Evolutionary conservation across 2,888 invertebrate species (phyloP).

Genomic region (Pilophorus perplexus): DNA sequence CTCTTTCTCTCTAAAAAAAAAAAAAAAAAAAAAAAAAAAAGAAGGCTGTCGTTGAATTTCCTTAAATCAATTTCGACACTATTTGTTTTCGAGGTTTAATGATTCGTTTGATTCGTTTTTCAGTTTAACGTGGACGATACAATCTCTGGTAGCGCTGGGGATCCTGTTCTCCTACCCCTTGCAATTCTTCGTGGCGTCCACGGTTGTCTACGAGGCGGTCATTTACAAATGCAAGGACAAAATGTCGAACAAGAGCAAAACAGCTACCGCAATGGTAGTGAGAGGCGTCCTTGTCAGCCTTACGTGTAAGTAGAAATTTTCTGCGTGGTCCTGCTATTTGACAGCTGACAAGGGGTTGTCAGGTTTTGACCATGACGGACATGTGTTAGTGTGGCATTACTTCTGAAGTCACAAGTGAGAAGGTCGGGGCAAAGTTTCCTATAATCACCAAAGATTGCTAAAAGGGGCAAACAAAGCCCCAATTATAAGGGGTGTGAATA

Average conservation of each 20-base stretch:
- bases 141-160: slow-evolving; percentile 55
- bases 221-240: slow-evolving; percentile 46
- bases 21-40: slow-evolving; percentile 2
- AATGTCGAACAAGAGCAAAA: background rate
- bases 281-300: slow-evolving; percentile 69
- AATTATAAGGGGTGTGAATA: no score
- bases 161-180: slow-evolving; percentile 88
- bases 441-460: background rate
- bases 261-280: slow-evolving; percentile 63
- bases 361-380: no score
- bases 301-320: slow-evolving; percentile 56
- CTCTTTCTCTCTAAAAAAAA: slow-evolving; percentile 58
- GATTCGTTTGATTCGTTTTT: no score
- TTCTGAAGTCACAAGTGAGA: no score
- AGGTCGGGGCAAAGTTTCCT: no score
- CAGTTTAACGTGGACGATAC: background rate
- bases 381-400: no score
- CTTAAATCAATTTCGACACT: no score
- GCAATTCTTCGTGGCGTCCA: slow-evolving; percentile 83
- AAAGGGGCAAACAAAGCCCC: no score
- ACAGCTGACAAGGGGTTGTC: no score
- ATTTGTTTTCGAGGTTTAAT: no score
- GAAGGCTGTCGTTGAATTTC: background rate
- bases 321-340: no score
- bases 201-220: slow-evolving; percentile 77